Evolutionary conservation across 2,797 vertebrate species (phyloP), one percentile per base, ranked within the genome.

Genomic region (Melanotaenia parkinsoni): DNA sequence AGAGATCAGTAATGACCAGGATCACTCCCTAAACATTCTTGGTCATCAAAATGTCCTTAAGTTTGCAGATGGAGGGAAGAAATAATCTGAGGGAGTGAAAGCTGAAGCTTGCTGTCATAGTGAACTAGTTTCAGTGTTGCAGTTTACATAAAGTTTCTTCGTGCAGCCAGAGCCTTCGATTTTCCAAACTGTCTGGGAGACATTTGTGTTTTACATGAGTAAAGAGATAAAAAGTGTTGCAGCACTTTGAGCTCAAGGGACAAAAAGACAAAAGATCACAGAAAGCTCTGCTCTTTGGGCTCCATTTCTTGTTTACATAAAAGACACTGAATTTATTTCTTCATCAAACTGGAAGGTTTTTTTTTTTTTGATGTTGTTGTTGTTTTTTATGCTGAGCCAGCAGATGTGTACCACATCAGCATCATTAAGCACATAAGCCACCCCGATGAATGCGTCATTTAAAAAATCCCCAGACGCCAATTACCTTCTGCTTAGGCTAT

Each of bases 401-500:
- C 81, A 86, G 81, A 88, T 79, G 80, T 78, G 56, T 47, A 71
- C 81, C 85, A 88, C 84, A 82, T 88, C 63, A 81, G 81, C 50
- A 64, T 77, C 69, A 5, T 87, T 87, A 81, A 82, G 69, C 47
- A 30, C 74, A 76, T 64, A 72, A 80, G 70, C 50, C 65, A 82
- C 72, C 74, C 33, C 22, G 38, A 81, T 86, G 72, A 82, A 69
- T 83, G 76, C 64, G 12, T 86, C 79, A 83, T 89, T 86, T 77
- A 88, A 86, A 84, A 66, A 71, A 68, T 72, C 82, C 56, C 77
- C 74, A 72, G 70, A 83, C 65, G 33, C 80, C 87, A 82, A 85
- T 91, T 86, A 89, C 77, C 68, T 64, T 16, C 76, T 70, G 68
- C 73, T 82, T 9, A 47, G 68, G 53, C 82, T 88, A 24, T 86